These are phyloP conservation scores for Suricata suricatta DNA, from an alignment of 2,113 vertebrate genomes.

Conservation along the genomic window DNA sequence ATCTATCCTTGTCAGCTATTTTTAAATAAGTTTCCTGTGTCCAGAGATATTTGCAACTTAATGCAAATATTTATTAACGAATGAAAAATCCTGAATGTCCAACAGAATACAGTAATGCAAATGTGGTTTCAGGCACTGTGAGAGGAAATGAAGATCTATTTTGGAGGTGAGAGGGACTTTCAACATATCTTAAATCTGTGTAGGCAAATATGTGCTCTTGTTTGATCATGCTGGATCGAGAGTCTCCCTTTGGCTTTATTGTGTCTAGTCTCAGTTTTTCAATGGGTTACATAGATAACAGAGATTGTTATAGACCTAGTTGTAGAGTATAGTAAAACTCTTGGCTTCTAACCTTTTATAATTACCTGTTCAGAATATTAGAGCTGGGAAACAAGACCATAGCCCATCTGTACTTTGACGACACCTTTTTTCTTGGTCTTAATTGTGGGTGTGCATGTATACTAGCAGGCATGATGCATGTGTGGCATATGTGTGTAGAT, in stretches of 20 bases:
- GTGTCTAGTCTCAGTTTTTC: neutral
- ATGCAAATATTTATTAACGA: constrained; percentile 46
- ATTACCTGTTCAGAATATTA: neutral
- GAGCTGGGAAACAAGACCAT: neutral
- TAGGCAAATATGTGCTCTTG: neutral
- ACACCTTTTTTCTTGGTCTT: neutral
- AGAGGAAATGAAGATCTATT: neutral
- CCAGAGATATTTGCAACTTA: constrained; percentile 13
- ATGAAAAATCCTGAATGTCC: neutral
- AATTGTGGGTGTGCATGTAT: neutral
- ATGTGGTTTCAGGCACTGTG: constrained; percentile 1
- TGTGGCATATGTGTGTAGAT: neutral
- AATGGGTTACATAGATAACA: neutral
- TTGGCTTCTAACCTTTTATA: constrained; percentile 21
- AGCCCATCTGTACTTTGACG: neutral
- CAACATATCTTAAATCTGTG: neutral
- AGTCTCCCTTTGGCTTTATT: neutral
- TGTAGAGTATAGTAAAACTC: constrained; percentile 3
- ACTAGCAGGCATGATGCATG: neutral
- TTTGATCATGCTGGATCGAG: neutral
- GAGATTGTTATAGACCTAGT: neutral
- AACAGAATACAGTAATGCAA: constrained; percentile 21
- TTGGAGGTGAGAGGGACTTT: constrained; percentile 4
- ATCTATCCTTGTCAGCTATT: neutral
- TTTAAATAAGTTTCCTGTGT: constrained; percentile 33